Evolutionary conservation across 2,888 invertebrate genomes (phyloP).

Genomic region (Bruchidius siliquastri): DNA sequence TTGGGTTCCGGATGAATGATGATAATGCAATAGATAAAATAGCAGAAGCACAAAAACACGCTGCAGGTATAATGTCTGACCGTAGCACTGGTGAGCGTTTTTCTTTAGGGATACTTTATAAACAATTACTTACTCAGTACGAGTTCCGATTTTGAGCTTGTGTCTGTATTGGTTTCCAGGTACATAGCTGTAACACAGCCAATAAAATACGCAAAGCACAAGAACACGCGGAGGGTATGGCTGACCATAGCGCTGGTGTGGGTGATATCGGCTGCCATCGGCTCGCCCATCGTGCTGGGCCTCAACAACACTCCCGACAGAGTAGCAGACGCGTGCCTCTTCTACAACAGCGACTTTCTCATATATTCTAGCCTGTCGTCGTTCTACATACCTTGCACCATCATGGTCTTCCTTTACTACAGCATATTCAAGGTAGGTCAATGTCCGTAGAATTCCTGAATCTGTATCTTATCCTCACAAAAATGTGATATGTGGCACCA

Average conservation of each 20-base stretch:
- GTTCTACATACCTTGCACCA: conserved; percentile 97
- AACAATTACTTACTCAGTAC: too few species aligned
- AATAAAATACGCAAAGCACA: conserved; percentile 98
- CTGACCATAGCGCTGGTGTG: conserved; percentile 93
- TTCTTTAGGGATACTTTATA: too few species aligned
- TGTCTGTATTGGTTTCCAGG: conserved; percentile 55
- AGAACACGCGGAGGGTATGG: conserved; percentile 91
- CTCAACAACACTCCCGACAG: conserved; percentile 89
- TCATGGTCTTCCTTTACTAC: conserved; percentile 97
- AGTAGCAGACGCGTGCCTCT: conserved; percentile 80
- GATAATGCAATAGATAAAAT: too few species aligned
- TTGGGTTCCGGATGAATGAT: too few species aligned
- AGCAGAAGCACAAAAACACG: too few species aligned
- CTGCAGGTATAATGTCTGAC: too few species aligned
- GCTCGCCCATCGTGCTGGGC: conserved; percentile 92
- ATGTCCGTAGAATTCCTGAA: background rate
- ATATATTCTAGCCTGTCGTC: conserved; percentile 97
- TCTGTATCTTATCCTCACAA: too few species aligned
- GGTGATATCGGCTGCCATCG: conserved; percentile 93
- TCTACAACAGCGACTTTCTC: conserved; percentile 97
- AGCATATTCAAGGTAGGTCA: conserved; percentile 90
- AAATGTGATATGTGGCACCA: too few species aligned
- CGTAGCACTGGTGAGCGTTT: too few species aligned
- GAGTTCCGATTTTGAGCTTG: background rate
- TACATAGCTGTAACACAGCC: conserved; percentile 99